Percentiles rank a stretch among this genome's conserved stretches.
Evolutionary conservation across 2,797 vertebrate genomes (phyloP).

Genomic region (Alfaro cultratus): DNA sequence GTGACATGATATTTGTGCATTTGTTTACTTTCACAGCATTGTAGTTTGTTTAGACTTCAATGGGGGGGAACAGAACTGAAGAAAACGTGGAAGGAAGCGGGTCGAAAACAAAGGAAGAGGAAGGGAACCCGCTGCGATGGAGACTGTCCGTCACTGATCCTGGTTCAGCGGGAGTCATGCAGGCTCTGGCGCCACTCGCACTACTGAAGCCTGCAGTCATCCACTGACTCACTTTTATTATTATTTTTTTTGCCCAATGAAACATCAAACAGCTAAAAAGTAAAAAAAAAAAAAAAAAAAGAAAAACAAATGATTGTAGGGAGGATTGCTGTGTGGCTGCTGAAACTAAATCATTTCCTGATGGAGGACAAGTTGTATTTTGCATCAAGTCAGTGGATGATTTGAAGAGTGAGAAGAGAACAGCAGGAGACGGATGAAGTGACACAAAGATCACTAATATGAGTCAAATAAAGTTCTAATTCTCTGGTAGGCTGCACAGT

Average conservation of each 20-base stretch:
- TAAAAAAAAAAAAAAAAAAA: not conserved
- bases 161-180: conserved; percentile 59
- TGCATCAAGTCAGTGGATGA: not conserved
- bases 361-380: conserved; percentile 11
- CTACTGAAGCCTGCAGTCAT: conserved; percentile 57
- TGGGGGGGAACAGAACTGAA: conserved; percentile 72
- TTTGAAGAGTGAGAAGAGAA: conserved; percentile 5
- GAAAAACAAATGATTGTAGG: conserved; percentile 18
- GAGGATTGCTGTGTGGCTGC: conserved; percentile 26
- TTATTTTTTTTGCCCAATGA: conserved; percentile 26
- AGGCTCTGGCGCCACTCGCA: conserved; percentile 70
- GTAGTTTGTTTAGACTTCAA: conserved; percentile 82
- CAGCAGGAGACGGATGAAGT: not conserved
- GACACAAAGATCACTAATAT: not conserved
- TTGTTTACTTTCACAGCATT: conserved; percentile 81
- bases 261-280: conserved; percentile 45
- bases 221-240: conserved; percentile 39
- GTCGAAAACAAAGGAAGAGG: conserved; percentile 85
- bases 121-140: conserved; percentile 78
- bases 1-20: conserved; percentile 61
- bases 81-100: conserved; percentile 85
- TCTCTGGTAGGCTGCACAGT: not conserved
- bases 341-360: conserved; percentile 15
- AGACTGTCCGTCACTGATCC: conserved; percentile 72
- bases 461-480: not conserved